A percentile compares a stretch with the other conserved stretches of the same genome.
These are phyloP conservation scores for Pao palembangensis DNA, from an alignment of 2,113 vertebrate species.

Conservation along the genomic window DNA sequence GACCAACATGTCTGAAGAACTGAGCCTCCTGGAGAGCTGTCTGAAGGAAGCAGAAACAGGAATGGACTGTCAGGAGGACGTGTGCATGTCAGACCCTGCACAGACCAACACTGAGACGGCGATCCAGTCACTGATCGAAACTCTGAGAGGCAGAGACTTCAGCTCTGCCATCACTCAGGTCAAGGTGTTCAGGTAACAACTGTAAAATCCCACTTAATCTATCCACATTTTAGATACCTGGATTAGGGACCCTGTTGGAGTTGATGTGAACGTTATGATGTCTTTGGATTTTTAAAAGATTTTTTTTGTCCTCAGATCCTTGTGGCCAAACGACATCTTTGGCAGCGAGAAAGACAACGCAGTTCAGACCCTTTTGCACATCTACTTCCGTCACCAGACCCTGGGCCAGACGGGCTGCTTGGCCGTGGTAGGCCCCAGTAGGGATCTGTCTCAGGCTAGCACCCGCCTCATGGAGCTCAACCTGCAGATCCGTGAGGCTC, in stretches of 20 bases:
- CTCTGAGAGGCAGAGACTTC: slow-evolving; percentile 86
- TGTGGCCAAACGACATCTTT: slow-evolving; percentile 97
- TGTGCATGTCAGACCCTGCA: slow-evolving; percentile 81
- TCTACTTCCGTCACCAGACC: slow-evolving; percentile 96
- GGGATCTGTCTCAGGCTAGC: slow-evolving; percentile 90
- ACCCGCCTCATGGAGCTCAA: slow-evolving; percentile 95
- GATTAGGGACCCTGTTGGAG: no score
- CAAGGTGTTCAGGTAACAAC: slow-evolving; percentile 88
- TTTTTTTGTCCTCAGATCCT: slow-evolving; percentile 69
- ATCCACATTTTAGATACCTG: no score
- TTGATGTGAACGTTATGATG: no score
- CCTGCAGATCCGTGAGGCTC: slow-evolving; percentile 91
- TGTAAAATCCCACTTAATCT: background rate
- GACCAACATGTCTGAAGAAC: slow-evolving; percentile 96
- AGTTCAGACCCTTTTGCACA: slow-evolving; percentile 90
- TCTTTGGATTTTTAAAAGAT: background rate
- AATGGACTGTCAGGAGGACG: slow-evolving; percentile 80
- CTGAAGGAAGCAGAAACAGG: slow-evolving; percentile 87
- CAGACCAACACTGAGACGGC: slow-evolving; percentile 89
- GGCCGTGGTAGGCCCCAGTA: slow-evolving; percentile 88
- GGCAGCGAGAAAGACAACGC: slow-evolving; percentile 87
- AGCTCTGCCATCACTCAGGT: slow-evolving; percentile 87
- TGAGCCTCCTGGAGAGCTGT: slow-evolving; percentile 85
- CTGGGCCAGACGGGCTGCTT: slow-evolving; percentile 94
- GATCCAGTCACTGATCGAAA: slow-evolving; percentile 92